Evolutionary conservation across 1,140 invertebrate species (phyloP), one percentile per base, ranked within the genome.

Genomic region (Brachionus calyciflorus): DNA sequence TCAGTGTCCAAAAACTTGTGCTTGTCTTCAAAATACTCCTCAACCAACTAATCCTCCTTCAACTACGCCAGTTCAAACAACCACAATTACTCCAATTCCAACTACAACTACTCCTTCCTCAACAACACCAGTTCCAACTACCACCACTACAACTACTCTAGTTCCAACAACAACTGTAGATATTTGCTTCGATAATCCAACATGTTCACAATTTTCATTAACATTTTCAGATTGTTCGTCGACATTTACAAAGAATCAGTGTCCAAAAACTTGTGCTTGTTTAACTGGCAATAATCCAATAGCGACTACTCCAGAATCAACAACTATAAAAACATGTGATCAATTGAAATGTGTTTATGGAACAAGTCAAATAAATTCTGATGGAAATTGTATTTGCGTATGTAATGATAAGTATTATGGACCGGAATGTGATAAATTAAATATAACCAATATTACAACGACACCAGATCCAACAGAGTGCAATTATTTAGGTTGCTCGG

Each of bases 371-470:
- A 2, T 60, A 19, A 17, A 37, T 60, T n/a, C 4, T 7, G n/a
- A 33, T 37, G 55, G 55, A 6, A 33, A n/a, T 33, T 60, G 55
- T 60, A 17, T 60, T 2, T 60, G 55, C 9, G 28, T 40, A n/a
- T 60, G 55, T 60, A 60, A 60, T 60, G 55, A 60, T 5, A 60
- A 60, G 10, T 60, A 60, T 60, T 60, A 30, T 17, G 55, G 55
- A 4, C 10, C 55, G 2, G 17, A 37, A 17, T 60, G 55, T 37
- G 55, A 60, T 21, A 60, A 37, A n/a, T 19, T 60, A 33, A 60
- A 60, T 17, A 37, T 19, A 19, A 60, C 55, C 3, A 30, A 26
- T 37, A 17, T 60, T 0, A 19, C 28, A 1, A 17, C 30, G 19
- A 37, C 55, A 0, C 10, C 10, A 19, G 55, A 60, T 60, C 55